Conservation (phyloP, 2,113 vertebrate species). For the Podilymbus podiceps region DNA sequence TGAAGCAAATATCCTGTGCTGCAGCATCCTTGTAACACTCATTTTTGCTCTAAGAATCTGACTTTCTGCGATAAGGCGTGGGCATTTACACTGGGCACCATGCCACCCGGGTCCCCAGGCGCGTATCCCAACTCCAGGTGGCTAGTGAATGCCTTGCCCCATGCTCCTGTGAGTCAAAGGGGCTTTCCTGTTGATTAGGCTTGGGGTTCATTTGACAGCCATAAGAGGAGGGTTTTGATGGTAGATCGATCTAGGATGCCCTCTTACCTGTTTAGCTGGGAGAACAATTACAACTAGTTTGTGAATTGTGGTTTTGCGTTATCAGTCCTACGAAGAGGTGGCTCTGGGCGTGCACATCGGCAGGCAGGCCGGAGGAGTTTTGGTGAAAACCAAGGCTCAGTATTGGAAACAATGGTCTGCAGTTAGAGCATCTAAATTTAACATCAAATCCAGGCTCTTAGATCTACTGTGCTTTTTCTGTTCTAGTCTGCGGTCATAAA, state of each 20-base stretch:
- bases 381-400: background rate
- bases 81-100: background rate
- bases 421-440: background rate
- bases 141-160: background rate
- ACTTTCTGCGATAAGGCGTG: background rate
- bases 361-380: background rate
- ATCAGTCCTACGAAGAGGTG: background rate
- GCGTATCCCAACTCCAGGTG: background rate
- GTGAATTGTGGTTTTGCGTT: background rate
- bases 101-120: background rate
- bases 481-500: background rate
- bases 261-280: background rate
- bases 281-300: background rate
- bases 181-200: rapidly evolving
- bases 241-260: rapidly evolving
- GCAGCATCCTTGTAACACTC: background rate
- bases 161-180: background rate
- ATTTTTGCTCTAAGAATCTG: background rate
- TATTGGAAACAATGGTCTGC: background rate
- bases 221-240: background rate
- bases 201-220: background rate
- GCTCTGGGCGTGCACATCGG: background rate
- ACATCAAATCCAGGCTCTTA: background rate
- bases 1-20: background rate
- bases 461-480: background rate